Evolutionary conservation across 2,888 invertebrate species (phyloP), one percentile per base, ranked within the genome.

Genomic region (Ernsta delagoae): DNA sequence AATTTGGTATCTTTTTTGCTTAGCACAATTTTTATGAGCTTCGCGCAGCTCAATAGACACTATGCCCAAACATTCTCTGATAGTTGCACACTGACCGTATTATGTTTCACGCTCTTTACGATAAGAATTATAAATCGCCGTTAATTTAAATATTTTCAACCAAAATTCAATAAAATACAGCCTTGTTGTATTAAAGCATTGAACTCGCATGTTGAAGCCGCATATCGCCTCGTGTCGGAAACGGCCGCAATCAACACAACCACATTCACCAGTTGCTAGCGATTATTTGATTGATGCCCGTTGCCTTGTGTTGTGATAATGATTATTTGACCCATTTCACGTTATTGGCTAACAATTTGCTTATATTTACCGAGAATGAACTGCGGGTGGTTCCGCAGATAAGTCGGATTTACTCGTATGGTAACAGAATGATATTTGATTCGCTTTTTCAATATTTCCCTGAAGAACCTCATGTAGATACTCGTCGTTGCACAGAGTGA

Each of bases 271-370:
- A n/a, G 45, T 45, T n/a, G n/a, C n/a, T 6, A 45, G n/a, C 45
- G 45, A 45, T n/a, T 45, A 45, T 45, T 45, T 45, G 45, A 45
- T 45, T 45, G 45, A 45, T 45, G 5, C n/a, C n/a, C 3, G n/a
- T n/a, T 45, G 45, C 45, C 45, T 45, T 45, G 24, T 24, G 24
- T 24, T 24, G 24, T 48, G 12, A 48, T 12, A 48, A 48, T 48
- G 48, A 48, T 48, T 48, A 48, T 48, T 48, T 48, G 48, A 48
- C 48, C 48, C 12, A 48, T 48, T 45, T 45, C n/a, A n/a, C 45
- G 45, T 45, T 45, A 45, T 48, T 48, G 48, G 48, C 12, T 5
- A 0, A 48, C 48, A 48, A 48, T 48, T 48, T 12, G n/a, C 45
- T n/a, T n/a, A 48, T 12, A 48, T 48, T 48, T 12, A 48, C n/a